These are phyloP conservation scores for Triplophysa tibetana DNA, from an alignment of 2,113 vertebrate genomes.

Conservation along the genomic window DNA sequence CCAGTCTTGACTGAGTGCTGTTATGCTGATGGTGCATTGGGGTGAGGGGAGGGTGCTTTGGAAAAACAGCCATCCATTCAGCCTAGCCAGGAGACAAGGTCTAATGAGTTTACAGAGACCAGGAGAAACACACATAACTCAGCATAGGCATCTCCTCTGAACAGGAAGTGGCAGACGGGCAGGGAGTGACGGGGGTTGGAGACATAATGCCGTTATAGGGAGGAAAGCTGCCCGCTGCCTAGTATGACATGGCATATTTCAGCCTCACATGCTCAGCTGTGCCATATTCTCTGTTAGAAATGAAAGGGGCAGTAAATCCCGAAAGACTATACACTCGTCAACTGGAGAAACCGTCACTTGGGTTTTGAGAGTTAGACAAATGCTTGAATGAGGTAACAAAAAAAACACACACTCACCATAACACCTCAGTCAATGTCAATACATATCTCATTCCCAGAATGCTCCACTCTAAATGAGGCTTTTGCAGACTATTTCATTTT, in stretches of 20 bases:
- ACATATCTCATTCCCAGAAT: neutral
- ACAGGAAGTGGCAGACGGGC: slow-evolving; percentile 22
- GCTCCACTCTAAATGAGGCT: neutral
- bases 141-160: slow-evolving; percentile 24
- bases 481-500: neutral
- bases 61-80: slow-evolving; percentile 54
- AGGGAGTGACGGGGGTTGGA: slow-evolving; percentile 1
- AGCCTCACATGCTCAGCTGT: neutral
- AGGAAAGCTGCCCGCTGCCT: neutral
- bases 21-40: slow-evolving; percentile 47
- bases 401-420: neutral
- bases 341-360: neutral
- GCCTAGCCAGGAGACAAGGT: slow-evolving; percentile 34
- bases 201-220: neutral
- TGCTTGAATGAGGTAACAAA: neutral
- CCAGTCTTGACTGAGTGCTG: slow-evolving; percentile 31
- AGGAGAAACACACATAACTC: slow-evolving; percentile 41
- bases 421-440: neutral
- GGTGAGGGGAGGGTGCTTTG: slow-evolving; percentile 13
- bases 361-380: neutral
- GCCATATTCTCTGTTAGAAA: neutral
- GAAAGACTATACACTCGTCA: neutral
- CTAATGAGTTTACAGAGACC: slow-evolving; percentile 41
- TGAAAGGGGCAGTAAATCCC: neutral
- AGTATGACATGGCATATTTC: slow-evolving; percentile 3